Base-by-base conservation (phyloP, 2,797 vertebrate species). In the Synanceia verrucosa region DNA sequence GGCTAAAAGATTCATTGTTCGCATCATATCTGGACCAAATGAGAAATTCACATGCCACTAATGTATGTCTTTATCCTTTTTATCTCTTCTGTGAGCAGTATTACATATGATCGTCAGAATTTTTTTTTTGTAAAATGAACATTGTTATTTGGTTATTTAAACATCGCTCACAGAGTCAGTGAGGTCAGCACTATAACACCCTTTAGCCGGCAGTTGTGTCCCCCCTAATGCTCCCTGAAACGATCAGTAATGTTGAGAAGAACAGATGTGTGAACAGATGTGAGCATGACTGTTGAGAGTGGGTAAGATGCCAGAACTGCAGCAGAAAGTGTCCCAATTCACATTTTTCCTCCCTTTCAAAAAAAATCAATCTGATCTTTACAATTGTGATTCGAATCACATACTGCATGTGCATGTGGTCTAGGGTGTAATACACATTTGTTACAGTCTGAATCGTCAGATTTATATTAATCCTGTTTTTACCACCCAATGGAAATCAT, bases 301-400 rank as follows among this genome's bases (percentile, higher is more conserved):
- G n/a, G 51, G 6, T 61, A 34, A 73, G 59, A 70, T 73, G 65
- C 53, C 28, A 66, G 41, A 63, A 39, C 37, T 59, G 61, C 39
- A 62, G 65, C 66, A 74, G 24, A 56, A 76, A 39, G 34, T 74
- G 68, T 81, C 69, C 70, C 64, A 75, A 16, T 67, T 81, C 28
- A 0, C 55, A 63, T 46, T 53, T 56, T 23, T 48, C 43, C 23
- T n/a, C 33, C 55, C 6, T 44, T 19, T 9, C 36, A 37, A 50
- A 28, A 50, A 65, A 55, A 64, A 39, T 28, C 9, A 62, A 33
- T 75, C 36, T 61, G 31, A 60, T 62, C 52, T 65, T 70, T 39
- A 62, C 11, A 56, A 65, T 77, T 80, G 58, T 50, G 63, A 84
- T 87, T 81, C 64, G 65, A 29, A 83, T 69, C 53, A 76, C 71